phyloP scores from a whole-genome alignment of 2,113 vertebrate genomes.

The Ictalurus furcatus region DNA sequence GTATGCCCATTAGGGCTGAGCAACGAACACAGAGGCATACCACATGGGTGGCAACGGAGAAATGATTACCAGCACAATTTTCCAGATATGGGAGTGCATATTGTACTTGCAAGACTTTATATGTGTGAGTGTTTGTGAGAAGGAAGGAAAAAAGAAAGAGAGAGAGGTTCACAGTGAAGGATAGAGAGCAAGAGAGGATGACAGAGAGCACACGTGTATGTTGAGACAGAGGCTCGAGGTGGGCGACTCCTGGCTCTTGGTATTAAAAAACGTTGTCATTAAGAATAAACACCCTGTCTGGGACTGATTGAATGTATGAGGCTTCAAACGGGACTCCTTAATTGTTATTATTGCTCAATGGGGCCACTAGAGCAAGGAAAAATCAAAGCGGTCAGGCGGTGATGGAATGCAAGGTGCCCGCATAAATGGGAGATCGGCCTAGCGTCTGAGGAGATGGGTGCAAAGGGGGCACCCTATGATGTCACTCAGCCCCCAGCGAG shows the following conservation, averaged over 20 bases:
- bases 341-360: constrained; percentile 56
- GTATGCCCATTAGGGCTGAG: constrained; percentile 38
- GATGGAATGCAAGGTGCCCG: constrained; percentile 52
- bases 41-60: constrained; percentile 30
- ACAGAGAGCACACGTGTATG: neutral
- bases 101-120: neutral
- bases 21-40: constrained; percentile 1
- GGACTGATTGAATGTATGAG: constrained; percentile 32
- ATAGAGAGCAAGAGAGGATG: neutral
- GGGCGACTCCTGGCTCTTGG: constrained; percentile 53
- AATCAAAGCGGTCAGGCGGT: constrained; percentile 51
- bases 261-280: constrained; percentile 56
- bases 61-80: constrained; percentile 16
- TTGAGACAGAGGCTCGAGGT: constrained; percentile 39
- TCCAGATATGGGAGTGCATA: constrained; percentile 15
- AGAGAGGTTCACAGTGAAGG: neutral
- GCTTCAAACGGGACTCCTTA: constrained; percentile 44
- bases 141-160: neutral
- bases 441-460: constrained; percentile 50
- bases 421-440: constrained; percentile 47
- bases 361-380: constrained; percentile 49
- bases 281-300: constrained; percentile 41
- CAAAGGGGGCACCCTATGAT: constrained; percentile 53
- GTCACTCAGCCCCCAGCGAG: constrained; percentile 56
- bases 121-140: neutral